phyloP scores from a whole-genome alignment of 2,113 vertebrate species.

The Paraplagusia blochii region DNA sequence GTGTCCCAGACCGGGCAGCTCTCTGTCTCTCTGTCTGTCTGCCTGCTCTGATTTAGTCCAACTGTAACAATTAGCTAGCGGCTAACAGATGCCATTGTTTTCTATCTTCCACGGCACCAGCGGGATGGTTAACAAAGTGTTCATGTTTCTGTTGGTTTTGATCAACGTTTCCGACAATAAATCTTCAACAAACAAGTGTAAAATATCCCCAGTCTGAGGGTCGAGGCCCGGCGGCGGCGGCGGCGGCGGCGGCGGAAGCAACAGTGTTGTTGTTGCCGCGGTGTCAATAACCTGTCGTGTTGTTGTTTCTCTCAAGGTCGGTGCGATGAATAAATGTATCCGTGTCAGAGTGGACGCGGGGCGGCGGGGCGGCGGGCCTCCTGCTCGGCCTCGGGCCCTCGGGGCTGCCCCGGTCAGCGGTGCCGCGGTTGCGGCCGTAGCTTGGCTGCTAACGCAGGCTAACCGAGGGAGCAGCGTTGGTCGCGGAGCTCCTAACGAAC shows the following conservation, averaged over 20 bases:
- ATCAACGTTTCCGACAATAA: background rate
- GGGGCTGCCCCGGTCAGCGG: background rate
- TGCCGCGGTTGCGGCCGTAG: constrained; percentile 2
- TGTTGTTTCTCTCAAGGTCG: constrained; percentile 57
- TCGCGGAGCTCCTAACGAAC: constrained; percentile 36
- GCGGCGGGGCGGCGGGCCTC: background rate
- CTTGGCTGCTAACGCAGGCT: constrained; percentile 25
- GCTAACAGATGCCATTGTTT: constrained; percentile 53
- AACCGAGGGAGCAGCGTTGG: constrained; percentile 37
- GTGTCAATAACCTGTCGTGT: constrained; percentile 44
- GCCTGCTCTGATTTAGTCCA: constrained; percentile 26
- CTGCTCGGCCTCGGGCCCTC: background rate
- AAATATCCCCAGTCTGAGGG: too few relatives aligned
- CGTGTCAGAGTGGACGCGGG: too few relatives aligned
- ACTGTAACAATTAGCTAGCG: constrained; percentile 39
- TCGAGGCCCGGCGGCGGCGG: too few relatives aligned
- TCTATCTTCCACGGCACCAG: constrained; percentile 7
- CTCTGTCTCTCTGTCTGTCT: constrained; percentile 2
- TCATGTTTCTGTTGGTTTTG: background rate
- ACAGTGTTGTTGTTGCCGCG: background rate
- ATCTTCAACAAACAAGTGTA: background rate
- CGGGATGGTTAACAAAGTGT: too few relatives aligned
- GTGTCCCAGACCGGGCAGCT: background rate
- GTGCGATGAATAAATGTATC: constrained; percentile 39
- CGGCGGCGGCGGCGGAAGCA: too few relatives aligned